Percentiles rank a stretch among this genome's conserved stretches.
Evolutionary conservation across 2,888 invertebrate genomes (phyloP).

Genomic region (Andrena chrysosceles): DNA sequence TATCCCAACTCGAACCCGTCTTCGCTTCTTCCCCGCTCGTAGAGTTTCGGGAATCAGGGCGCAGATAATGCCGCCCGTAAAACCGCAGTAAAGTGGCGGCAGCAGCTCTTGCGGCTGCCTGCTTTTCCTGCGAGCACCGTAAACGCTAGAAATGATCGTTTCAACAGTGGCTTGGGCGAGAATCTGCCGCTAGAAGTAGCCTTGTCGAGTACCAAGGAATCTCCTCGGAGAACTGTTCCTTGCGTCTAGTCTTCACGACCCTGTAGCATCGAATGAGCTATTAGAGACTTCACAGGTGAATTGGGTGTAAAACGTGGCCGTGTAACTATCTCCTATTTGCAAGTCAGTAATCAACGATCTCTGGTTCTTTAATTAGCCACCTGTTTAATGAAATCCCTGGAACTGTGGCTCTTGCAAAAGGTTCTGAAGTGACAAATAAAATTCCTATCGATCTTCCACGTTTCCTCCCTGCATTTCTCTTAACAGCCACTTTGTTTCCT

Average conservation of each 20-base stretch:
- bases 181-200: slow-evolving; percentile 1
- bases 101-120: slow-evolving; percentile 63
- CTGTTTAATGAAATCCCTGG: too few species aligned
- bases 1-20: slow-evolving; percentile 6
- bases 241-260: background rate
- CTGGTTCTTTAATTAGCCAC: too few species aligned
- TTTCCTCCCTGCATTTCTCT: too few species aligned
- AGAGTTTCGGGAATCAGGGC: slow-evolving; percentile 73
- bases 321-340: too few species aligned
- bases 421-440: too few species aligned
- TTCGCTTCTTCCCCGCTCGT: slow-evolving; percentile 8
- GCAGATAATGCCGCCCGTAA: slow-evolving; percentile 74
- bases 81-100: slow-evolving; percentile 75
- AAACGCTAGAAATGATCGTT: slow-evolving; percentile 77
- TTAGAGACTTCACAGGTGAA: too few species aligned
- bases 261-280: background rate
- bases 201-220: background rate
- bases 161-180: slow-evolving; percentile 1
- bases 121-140: slow-evolving; percentile 75
- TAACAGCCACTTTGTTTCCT: too few species aligned
- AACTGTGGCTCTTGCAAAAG: too few species aligned
- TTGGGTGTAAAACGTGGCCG: too few species aligned
- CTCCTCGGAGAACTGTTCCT: background rate
- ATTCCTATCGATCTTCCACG: too few species aligned
- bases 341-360: too few species aligned